phyloP scores from a whole-genome alignment of 2,113 vertebrate species.

The Myrmecophaga tridactyla region DNA sequence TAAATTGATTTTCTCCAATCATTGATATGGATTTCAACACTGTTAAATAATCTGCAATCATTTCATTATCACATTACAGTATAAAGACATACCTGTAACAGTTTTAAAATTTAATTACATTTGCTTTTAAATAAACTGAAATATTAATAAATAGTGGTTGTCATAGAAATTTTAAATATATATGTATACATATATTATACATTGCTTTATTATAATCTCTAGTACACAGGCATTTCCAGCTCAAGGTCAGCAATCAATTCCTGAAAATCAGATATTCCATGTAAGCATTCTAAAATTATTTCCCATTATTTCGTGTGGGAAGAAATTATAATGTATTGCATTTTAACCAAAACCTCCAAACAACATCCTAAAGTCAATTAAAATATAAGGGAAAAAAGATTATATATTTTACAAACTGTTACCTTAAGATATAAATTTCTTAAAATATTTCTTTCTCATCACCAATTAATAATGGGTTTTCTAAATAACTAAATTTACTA shows the following conservation, averaged over 20 bases:
- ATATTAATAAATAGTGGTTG: neutral
- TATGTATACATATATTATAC: neutral
- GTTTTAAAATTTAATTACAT: neutral
- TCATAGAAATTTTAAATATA: neutral
- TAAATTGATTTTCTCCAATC: neutral
- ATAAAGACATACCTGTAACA: neutral
- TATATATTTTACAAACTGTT: neutral
- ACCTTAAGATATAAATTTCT: neutral
- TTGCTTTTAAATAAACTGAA: neutral
- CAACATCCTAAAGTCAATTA: neutral
- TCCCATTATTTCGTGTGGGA: neutral
- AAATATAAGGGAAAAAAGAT: neutral
- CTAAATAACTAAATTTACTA: slow-evolving; percentile 9
- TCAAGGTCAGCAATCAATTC: neutral
- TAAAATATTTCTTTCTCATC: slow-evolving; percentile 13
- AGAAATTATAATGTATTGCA: neutral
- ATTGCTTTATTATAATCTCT: neutral
- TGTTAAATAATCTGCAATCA: neutral
- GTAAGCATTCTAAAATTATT: neutral
- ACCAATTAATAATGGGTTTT: neutral
- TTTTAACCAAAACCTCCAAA: neutral
- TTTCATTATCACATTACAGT: neutral
- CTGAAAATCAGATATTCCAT: neutral
- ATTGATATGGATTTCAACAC: neutral
- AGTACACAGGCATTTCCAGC: neutral